Evolutionary conservation across 2,888 invertebrate species (phyloP).

Genomic region (Scaptodrosophila latifasciaeformis): DNA sequence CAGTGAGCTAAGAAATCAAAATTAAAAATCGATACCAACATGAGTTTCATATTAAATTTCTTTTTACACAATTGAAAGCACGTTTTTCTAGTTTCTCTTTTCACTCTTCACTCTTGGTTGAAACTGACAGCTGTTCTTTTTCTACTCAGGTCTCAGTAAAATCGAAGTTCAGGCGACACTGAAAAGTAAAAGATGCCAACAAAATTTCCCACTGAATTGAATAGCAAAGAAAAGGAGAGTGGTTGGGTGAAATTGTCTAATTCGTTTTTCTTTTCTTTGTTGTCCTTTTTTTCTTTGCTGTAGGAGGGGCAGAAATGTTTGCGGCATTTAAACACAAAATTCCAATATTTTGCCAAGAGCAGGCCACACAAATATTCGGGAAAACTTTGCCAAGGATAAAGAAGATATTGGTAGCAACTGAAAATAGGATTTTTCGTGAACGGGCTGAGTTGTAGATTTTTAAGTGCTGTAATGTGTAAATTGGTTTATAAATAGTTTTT

Average conservation of each 20-base stretch:
- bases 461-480: too few relatives aligned
- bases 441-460: too few relatives aligned
- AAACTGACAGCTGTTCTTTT: neutral
- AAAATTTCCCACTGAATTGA: neutral
- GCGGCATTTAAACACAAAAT: constrained; percentile 55
- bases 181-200: neutral
- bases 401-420: too few relatives aligned
- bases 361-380: too few relatives aligned
- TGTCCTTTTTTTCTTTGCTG: neutral
- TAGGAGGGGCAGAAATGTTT: constrained; percentile 43
- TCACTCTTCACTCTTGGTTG: neutral
- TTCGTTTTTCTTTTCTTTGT: constrained; percentile 45
- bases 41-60: constrained; percentile 58
- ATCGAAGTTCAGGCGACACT: too few relatives aligned
- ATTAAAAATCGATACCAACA: constrained; percentile 44
- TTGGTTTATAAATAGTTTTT: too few relatives aligned
- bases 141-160: neutral
- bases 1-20: constrained; percentile 20
- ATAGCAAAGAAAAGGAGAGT: neutral
- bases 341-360: constrained; percentile 52
- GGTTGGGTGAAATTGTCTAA: neutral
- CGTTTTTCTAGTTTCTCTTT: too few relatives aligned
- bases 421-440: too few relatives aligned
- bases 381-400: too few relatives aligned
- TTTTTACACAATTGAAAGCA: constrained; percentile 50